These are phyloP conservation scores for human DNA, from an alignment of 2,113 vertebrate species.

Conservation along the genomic window GRCh38 chr20:44111501-44112000, in stretches of 20 bases:
- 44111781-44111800: not conserved
- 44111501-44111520: not conserved
- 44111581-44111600: not conserved
- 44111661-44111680: not conserved
- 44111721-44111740: conserved; percentile 24
- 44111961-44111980: fast-evolving
- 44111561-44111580: not conserved
- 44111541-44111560: not conserved
- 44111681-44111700: not conserved
- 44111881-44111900: not conserved
- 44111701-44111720: conserved; percentile 70
- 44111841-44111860: not conserved
- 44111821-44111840: not conserved
- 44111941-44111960: not conserved
- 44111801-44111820: not conserved
- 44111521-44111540: not conserved
- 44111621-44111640: not conserved
- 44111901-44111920: not conserved
- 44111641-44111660: not conserved
- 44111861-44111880: not conserved
- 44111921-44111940: not conserved
- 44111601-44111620: not conserved
- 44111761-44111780: not conserved
- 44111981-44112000: not conserved
- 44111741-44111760: not conserved